Evolutionary conservation across 2,888 invertebrate genomes (phyloP).

Genomic region (Idaea dimidiata): DNA sequence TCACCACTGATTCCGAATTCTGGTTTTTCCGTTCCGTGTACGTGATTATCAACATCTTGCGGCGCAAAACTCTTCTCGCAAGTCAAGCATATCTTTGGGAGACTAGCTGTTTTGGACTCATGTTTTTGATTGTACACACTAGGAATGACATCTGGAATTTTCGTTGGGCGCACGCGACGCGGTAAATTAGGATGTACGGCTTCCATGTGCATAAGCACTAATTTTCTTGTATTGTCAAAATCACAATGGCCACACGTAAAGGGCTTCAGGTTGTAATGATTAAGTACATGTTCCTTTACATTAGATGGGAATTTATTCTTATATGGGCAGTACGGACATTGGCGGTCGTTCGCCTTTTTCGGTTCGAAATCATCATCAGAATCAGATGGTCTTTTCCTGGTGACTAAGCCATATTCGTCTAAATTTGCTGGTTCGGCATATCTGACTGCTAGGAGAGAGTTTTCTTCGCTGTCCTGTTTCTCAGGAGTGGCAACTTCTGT

Average conservation of each 20-base stretch:
- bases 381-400: slow-evolving; percentile 27
- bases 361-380: slow-evolving; percentile 54
- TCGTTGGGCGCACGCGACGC: slow-evolving; percentile 33
- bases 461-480: slow-evolving; percentile 33
- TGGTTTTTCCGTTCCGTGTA: slow-evolving; percentile 39
- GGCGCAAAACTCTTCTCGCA: slow-evolving; percentile 50
- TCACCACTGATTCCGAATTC: slow-evolving; percentile 54
- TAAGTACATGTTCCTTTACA: slow-evolving; percentile 61
- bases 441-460: slow-evolving; percentile 60
- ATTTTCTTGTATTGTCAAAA: slow-evolving; percentile 40
- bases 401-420: slow-evolving; percentile 35
- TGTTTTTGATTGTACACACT: slow-evolving; percentile 6
- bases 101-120: slow-evolving; percentile 15
- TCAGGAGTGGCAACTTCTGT: slow-evolving; percentile 7
- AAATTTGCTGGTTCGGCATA: slow-evolving; percentile 56
- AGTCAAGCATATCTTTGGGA: slow-evolving; percentile 47
- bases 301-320: slow-evolving; percentile 25
- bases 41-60: slow-evolving; percentile 36
- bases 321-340: slow-evolving; percentile 55
- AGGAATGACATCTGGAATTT: slow-evolving; percentile 22
- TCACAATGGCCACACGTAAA: slow-evolving; percentile 66
- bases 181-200: slow-evolving; percentile 24
- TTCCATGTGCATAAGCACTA: slow-evolving; percentile 51
- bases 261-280: slow-evolving; percentile 71
- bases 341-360: slow-evolving; percentile 11